Evolutionary conservation across 2,888 invertebrate species (phyloP).

Genomic region (Magallana nippona): DNA sequence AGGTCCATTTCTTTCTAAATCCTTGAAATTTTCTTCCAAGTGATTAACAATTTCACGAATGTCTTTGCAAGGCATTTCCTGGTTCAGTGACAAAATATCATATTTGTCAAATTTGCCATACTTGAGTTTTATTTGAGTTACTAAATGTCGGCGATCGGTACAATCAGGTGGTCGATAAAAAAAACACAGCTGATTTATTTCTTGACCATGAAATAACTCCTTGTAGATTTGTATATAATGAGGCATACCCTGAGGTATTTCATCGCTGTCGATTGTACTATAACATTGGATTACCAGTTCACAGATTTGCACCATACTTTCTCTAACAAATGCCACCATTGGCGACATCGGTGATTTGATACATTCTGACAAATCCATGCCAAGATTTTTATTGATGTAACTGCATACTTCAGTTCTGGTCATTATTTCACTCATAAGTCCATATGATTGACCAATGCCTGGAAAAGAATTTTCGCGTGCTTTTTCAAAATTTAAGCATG

Average conservation of each 20-base stretch:
- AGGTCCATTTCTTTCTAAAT: slow-evolving; percentile 30
- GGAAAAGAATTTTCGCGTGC: slow-evolving; percentile 46
- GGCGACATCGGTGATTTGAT: background rate
- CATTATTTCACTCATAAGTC: slow-evolving; percentile 49
- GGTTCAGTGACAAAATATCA: slow-evolving; percentile 49
- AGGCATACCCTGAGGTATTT: slow-evolving; percentile 41
- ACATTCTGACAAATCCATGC: background rate
- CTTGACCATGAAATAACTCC: slow-evolving; percentile 48
- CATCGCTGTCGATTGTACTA: slow-evolving; percentile 46
- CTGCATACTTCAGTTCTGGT: slow-evolving; percentile 50
- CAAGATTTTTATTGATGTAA: slow-evolving; percentile 38
- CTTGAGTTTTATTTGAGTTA: slow-evolving; percentile 54
- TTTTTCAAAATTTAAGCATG: slow-evolving; percentile 49
- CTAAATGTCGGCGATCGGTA: slow-evolving; percentile 49
- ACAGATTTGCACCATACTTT: slow-evolving; percentile 46
- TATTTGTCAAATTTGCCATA: slow-evolving; percentile 43
- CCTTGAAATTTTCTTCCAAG: slow-evolving; percentile 51
- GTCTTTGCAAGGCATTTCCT: slow-evolving; percentile 45
- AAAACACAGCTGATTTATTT: slow-evolving; percentile 22
- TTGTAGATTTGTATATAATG: slow-evolving; percentile 48
- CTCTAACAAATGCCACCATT: slow-evolving; percentile 44
- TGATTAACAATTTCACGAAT: slow-evolving; percentile 39
- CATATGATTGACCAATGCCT: slow-evolving; percentile 46
- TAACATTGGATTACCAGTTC: slow-evolving; percentile 54
- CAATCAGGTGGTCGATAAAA: slow-evolving; percentile 39